Conservation (phyloP, 1,140 invertebrate genomes). For the Psilanteris sp. region DNA sequence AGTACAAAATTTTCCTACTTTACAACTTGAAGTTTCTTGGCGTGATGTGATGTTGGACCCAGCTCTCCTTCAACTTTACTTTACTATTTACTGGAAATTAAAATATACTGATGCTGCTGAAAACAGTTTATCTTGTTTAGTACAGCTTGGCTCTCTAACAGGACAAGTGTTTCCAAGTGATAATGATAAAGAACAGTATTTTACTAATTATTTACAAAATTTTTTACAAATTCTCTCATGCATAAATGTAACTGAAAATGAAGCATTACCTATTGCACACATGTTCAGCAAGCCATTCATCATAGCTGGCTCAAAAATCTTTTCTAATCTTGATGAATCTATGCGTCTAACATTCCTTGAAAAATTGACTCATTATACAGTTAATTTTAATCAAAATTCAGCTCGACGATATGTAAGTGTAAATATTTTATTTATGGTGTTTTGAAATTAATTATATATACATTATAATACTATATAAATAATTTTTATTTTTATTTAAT, state of each 20-base stretch:
- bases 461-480: neutral
- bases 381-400: constrained; percentile 86
- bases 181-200: constrained; percentile 84
- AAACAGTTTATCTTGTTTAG: constrained; percentile 88
- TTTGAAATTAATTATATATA: neutral
- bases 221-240: constrained; percentile 85
- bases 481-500: constrained; percentile 27
- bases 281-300: constrained; percentile 71
- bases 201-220: constrained; percentile 85
- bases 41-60: constrained; percentile 87
- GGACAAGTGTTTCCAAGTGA: constrained; percentile 82
- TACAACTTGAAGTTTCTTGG: constrained; percentile 85
- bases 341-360: constrained; percentile 81
- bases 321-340: constrained; percentile 79
- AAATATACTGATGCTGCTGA: constrained; percentile 80
- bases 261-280: constrained; percentile 84
- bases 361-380: constrained; percentile 86
- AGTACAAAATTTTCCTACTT: constrained; percentile 82
- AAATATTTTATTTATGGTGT: neutral
- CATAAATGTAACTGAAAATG: constrained; percentile 83
- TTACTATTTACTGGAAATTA: constrained; percentile 91
- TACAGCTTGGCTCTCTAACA: constrained; percentile 88
- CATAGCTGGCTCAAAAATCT: constrained; percentile 76
- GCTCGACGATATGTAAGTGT: constrained; percentile 84
- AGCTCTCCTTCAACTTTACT: constrained; percentile 87